A percentile compares a stretch with the other conserved stretches of the same genome.
phyloP scores from a whole-genome alignment of 1,140 invertebrate genomes.

The Aphis gossypii region DNA sequence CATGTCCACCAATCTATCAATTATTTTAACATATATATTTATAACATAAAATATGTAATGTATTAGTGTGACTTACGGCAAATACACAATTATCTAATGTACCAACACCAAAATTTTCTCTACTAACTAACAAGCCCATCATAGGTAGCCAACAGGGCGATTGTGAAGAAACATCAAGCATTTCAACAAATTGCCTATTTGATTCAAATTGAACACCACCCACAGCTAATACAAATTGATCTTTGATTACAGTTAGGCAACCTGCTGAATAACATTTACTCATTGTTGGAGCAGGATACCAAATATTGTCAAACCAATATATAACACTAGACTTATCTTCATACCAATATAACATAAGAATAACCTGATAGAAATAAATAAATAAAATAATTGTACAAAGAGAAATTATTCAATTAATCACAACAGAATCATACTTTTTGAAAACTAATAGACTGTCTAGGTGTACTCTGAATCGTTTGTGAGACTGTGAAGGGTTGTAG shows the following conservation, averaged over 20 bases:
- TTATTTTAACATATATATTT: neutral
- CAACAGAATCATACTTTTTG: constrained; percentile 6
- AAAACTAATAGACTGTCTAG: constrained; percentile 61
- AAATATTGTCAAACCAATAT: constrained; percentile 86
- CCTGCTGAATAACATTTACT: too few relatives aligned
- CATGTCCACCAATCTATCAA: constrained; percentile 81
- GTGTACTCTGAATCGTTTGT: constrained; percentile 83
- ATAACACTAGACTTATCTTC: constrained; percentile 87
- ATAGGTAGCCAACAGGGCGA: constrained; percentile 77
- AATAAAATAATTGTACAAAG: neutral
- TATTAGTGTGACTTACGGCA: constrained; percentile 64
- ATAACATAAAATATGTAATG: neutral
- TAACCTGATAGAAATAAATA: constrained; percentile 67
- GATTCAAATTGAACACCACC: constrained; percentile 63
- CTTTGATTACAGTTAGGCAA: too few relatives aligned
- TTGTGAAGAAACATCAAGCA: constrained; percentile 68
- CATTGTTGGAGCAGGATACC: constrained; percentile 60
- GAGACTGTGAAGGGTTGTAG: constrained; percentile 77
- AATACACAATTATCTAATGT: constrained; percentile 72
- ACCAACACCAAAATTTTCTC: constrained; percentile 92
- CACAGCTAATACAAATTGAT: too few relatives aligned
- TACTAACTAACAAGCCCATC: constrained; percentile 86
- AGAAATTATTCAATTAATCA: neutral
- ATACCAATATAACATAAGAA: constrained; percentile 92
- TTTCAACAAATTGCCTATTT: constrained; percentile 78